phyloP scores from a whole-genome alignment of 2,797 vertebrate genomes.

The Clarias platycephalus region DNA sequence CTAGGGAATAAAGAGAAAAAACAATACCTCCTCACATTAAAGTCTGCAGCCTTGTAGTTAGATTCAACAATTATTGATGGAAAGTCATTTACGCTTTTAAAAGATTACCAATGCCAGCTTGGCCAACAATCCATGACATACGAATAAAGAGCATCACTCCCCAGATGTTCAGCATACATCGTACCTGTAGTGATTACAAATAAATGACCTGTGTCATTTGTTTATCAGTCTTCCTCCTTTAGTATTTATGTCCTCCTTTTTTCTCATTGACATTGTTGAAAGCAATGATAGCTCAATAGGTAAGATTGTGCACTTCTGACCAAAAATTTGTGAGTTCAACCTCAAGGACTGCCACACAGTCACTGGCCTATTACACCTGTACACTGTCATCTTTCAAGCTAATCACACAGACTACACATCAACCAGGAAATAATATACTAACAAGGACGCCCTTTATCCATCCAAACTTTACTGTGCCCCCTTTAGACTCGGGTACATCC shows the following conservation, averaged over 20 bases:
- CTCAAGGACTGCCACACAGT: neutral
- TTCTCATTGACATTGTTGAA: neutral
- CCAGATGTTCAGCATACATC: conserved; percentile 99
- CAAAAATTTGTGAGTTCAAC: neutral
- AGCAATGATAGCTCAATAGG: neutral
- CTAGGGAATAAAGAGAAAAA: conserved; percentile 63
- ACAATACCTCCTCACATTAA: neutral
- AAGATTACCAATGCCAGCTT: conserved; percentile 89
- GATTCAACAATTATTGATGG: neutral
- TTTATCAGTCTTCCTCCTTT: neutral
- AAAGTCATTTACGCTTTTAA: neutral
- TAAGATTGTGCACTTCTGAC: neutral
- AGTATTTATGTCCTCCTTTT: neutral
- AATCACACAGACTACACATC: neutral
- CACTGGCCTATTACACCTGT: too few relatives aligned
- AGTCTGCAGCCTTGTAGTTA: neutral
- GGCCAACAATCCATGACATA: conserved; percentile 96
- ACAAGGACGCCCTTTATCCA: conserved; percentile 98
- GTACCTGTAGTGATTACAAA: conserved; percentile 73
- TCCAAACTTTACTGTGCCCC: conserved; percentile 88
- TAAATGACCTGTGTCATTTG: neutral
- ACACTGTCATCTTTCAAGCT: neutral
- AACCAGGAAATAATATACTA: conserved; percentile 60
- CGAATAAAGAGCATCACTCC: conserved; percentile 99
- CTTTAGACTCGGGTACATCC: conserved; percentile 82